Conservation (phyloP, 2,797 vertebrate genomes). For the Myotis daubentonii region DNA sequence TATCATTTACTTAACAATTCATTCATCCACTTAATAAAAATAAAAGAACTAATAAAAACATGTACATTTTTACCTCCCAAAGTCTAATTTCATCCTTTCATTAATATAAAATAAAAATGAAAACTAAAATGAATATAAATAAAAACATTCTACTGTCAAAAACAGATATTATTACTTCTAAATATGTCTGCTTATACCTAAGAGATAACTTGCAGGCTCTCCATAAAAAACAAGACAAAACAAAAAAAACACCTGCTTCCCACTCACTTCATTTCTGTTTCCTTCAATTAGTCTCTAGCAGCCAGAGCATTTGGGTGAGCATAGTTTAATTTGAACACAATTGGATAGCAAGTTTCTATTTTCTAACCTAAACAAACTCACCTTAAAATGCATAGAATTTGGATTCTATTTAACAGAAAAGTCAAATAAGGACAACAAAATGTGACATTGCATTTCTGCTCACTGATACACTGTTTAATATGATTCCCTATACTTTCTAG, state of each 20-base stretch:
- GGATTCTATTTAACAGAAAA: slow-evolving; percentile 3
- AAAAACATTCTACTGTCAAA: slow-evolving; percentile 48
- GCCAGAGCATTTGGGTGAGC: slow-evolving; percentile 19
- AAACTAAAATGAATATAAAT: slow-evolving; percentile 27
- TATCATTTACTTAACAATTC: neutral
- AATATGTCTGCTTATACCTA: neutral
- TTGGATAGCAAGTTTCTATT: slow-evolving; percentile 55
- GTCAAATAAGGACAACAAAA: slow-evolving; percentile 29
- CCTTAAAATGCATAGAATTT: slow-evolving; percentile 33
- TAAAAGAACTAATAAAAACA: neutral
- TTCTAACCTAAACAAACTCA: slow-evolving; percentile 55
- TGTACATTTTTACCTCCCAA: neutral
- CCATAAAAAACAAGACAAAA: neutral
- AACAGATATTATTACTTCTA: slow-evolving; percentile 16
- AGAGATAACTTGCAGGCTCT: neutral
- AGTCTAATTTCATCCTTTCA: slow-evolving; percentile 36
- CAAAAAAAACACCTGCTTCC: neutral
- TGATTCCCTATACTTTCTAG: slow-evolving; percentile 21
- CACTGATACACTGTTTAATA: slow-evolving; percentile 7
- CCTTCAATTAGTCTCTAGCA: slow-evolving; percentile 43
- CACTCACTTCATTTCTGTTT: slow-evolving; percentile 36
- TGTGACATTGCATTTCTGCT: neutral
- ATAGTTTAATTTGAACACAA: slow-evolving; percentile 57
- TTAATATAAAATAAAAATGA: slow-evolving; percentile 22
- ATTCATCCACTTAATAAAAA: slow-evolving; percentile 53